Evolutionary conservation across 2,888 invertebrate species (phyloP), one percentile per base, ranked within the genome.

Genomic region (Clistopyga incitator): DNA sequence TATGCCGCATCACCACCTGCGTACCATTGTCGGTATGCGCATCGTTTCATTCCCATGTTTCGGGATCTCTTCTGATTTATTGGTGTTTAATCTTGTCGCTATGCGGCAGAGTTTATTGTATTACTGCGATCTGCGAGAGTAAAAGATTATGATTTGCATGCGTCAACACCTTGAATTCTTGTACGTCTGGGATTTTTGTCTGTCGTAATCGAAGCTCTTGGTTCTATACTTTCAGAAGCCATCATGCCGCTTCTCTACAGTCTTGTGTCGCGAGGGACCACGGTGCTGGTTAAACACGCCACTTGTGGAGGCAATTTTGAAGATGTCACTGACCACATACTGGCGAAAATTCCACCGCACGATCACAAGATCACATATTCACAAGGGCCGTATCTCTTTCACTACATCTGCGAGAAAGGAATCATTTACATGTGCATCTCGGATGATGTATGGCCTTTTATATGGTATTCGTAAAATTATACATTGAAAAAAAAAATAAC

Each of bases 361-460:
- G 96, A 98, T 94, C 97, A 98, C 87, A 98, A 98, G 93, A 94
- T 98, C 86, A 98, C 98, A 0, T 98, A 98, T 92, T 97, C 98
- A 1, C 98, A 99, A 94, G 98, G 97, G 91, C 97, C 96, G 91
- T 99, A 98, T 93, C 94, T 98, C 82, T 98, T 98, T 92, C 98
- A 99, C 92, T 99, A 98, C 90, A 96, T 98, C 86, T 96, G 96
- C 88, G 98, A 98, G 93, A 96, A 97, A 91, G 95, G 96, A 90
- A 95, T 99, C 84, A 96, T 98, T 89, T 99, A 98, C 93, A 96
- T 99, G 95, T 99, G 98, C 92, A 98, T 99, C 84, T 98, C 98
- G 67, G 98, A 99, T 94, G 97, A 97, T 94, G 98, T 97, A 94
- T 95, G 96, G 95, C 92, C 70, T 20, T 64, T 72, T 79, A 29